Evolutionary conservation across 2,888 invertebrate species (phyloP), one percentile per base, ranked within the genome.

Genomic region (Dryobotodes eremita): DNA sequence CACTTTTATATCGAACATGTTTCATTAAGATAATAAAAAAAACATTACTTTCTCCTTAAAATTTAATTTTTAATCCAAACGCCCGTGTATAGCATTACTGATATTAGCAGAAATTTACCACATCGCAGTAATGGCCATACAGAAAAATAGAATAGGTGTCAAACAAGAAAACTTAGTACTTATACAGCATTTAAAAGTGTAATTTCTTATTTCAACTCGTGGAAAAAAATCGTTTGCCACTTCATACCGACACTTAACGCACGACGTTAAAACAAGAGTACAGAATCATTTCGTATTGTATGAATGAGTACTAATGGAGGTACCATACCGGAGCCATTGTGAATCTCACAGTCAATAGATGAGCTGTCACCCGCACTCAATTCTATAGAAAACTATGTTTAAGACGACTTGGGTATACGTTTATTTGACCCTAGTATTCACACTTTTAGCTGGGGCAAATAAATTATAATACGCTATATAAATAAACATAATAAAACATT

Each of bases 341-440:
- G 75, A 82, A 62, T 71, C 72, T 64, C 82, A 70, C 65, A 75
- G 75, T 76, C 86, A 86, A 85, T 84, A 85, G 53, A 84, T 82
- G 79, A 82, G 79, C 83, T 85, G 86, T 82, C 86, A 82, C 79
- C 31, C 75, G 71, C 86, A 84, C 72, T 81, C 78, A 31, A 50
- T 64, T 75, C 78, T 70, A 82, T 79, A 82, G 62, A 72, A 55
- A 78, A 82, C 66, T 81, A 84, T 77, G 64, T 77, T 71, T 69
- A 50, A 72, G 26, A 68, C 68, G 36, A 71, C 73, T 66, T 73
- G 31, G n/a, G 31, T 72, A 55, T 55, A 73, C n/a, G 20, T 75
- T 73, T 57, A 55, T 73, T 69, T 65, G 71, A 61, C 68, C 23
- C 26, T 53, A 50, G 26, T 83, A 71, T 65, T 59, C 53, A 71